Base-by-base conservation (phyloP, 30 jellyfish, hydroid and myxozoan genomes). In the Aurelia aurita complex sp. Pacific region DNA sequence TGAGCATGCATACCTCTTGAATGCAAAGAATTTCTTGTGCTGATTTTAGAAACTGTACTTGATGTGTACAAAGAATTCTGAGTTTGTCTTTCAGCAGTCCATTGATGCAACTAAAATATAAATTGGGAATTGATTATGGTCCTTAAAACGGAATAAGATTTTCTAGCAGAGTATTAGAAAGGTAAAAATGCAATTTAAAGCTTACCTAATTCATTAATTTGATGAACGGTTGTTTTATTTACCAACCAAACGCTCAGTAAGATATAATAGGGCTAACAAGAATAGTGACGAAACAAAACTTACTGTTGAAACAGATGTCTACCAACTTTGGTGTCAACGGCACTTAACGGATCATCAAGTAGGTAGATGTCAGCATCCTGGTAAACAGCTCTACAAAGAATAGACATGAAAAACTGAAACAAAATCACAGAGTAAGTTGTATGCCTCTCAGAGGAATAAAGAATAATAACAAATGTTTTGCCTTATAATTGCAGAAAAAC, bases 261-360 rank as follows among this genome's bases (percentile, higher is more conserved):
- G 10, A 16, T 8, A 50, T 13, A 43, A 8, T 7, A 73, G 23
- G 8, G 3, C 15, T 9, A 5, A 54, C 36, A 62, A 3, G 15
- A 17, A 54, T 9, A 59, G 12, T 0, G 38, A 52, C 4, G 19
- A 33, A 52, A 4, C 43, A 2, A 19, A 16, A 12, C 17, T 14
- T 73, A 88, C 98, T 83, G 81, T 76, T 92, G 96, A 64, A 92
- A 92, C 10, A 92, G 38, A 52, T 87, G 97, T 54, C 76, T 84
- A 23, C 96, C 98, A 52, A 92, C 97, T 92, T 78, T 92, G 50
- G 98, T 50, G 64, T 92, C 98, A 67, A 92, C 97, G 61, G 98
- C 98, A 77, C 96, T 76, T 14, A 92, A 74, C 32, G 97, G 98
- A 54, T 92, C 98, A 66, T 92, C 98, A 65, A 92, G 68, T 23